Evolutionary conservation across 2,797 vertebrate genomes (phyloP).

Genomic region (Pitangus sulphuratus): DNA sequence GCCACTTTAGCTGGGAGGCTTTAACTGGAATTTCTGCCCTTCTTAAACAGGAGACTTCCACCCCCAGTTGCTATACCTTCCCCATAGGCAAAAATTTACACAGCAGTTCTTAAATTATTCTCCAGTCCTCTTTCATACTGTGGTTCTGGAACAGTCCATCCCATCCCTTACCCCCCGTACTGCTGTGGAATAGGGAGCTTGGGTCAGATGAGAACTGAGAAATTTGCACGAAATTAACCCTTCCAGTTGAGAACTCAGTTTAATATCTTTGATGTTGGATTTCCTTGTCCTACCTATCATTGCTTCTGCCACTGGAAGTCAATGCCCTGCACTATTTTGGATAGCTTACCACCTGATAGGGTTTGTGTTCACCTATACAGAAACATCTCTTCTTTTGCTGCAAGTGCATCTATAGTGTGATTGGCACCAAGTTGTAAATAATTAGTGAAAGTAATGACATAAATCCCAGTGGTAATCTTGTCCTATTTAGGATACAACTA

Average conservation of each 20-base stretch:
- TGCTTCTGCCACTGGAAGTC: constrained; percentile 10
- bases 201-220: background rate
- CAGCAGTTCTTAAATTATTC: background rate
- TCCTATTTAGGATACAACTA: constrained; percentile 71
- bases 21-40: background rate
- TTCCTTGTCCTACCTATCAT: background rate
- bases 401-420: constrained; percentile 31
- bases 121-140: background rate
- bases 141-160: background rate
- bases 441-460: constrained; percentile 65
- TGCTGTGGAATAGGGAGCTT: background rate
- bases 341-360: background rate
- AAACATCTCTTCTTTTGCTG: background rate
- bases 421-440: constrained; percentile 61
- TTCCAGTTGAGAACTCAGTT: background rate
- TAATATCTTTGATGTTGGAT: background rate
- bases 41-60: background rate
- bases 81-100: background rate
- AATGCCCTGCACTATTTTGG: background rate
- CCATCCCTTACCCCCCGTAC: background rate
- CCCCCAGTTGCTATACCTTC: background rate
- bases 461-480: constrained; percentile 66
- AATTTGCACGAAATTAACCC: background rate
- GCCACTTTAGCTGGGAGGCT: background rate
- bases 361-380: constrained; percentile 2